Conservation (phyloP, 1,140 invertebrate genomes). For the Cardiocondyla obscurior region DNA sequence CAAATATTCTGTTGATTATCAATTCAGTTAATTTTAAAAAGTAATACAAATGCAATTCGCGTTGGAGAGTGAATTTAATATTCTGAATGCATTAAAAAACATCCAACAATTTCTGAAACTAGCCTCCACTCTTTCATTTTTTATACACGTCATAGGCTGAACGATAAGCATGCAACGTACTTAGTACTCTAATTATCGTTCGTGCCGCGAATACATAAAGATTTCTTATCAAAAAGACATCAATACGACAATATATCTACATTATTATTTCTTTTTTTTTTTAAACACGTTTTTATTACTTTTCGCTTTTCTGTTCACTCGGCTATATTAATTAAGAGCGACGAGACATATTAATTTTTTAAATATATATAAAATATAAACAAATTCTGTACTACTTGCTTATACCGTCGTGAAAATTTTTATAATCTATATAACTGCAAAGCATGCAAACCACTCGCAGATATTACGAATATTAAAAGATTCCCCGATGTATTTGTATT, state of each 20-base stretch:
- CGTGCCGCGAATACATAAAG: slow-evolving; percentile 23
- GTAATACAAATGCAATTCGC: background rate
- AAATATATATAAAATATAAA: background rate
- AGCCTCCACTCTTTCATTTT: background rate
- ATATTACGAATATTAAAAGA: background rate
- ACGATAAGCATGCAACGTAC: slow-evolving; percentile 34
- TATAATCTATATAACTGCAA: too few relatives aligned
- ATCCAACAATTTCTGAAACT: background rate
- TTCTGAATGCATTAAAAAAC: slow-evolving; percentile 10
- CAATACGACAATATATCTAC: background rate
- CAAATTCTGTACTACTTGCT: too few relatives aligned
- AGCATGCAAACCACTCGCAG: background rate
- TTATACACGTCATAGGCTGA: background rate
- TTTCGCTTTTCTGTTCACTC: background rate
- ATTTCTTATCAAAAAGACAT: slow-evolving; percentile 21
- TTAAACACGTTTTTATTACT: background rate
- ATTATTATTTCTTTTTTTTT: background rate
- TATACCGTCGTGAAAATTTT: too few relatives aligned
- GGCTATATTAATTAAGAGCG: background rate
- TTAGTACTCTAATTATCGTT: slow-evolving; percentile 36
- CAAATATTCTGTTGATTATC: background rate
- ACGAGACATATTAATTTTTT: background rate
- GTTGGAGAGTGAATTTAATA: slow-evolving; percentile 7
- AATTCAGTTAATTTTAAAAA: background rate
- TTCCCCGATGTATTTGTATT: background rate